Evolutionary conservation across 2,113 vertebrate species (phyloP), one percentile per base, ranked within the genome.

Genomic region (Clarias gariepinus): DNA sequence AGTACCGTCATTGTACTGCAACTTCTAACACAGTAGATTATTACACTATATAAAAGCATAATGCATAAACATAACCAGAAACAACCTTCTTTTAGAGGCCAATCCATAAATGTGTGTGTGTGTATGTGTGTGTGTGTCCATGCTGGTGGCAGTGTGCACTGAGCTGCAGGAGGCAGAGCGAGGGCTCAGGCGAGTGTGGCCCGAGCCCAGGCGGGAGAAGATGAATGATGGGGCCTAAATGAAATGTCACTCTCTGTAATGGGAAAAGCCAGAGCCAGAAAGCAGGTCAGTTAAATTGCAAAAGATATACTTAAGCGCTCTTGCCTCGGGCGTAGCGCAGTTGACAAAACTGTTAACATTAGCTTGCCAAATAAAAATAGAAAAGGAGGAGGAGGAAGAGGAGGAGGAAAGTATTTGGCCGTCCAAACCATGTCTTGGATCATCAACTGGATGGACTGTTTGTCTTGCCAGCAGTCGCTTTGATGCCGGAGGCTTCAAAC

Each of bases 141-240:
- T 7, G 12, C n/a, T 52, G 74, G 61, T 58, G 74, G n/a, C 13
- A 61, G 83, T 58, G 53, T 76, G 61, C 68, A 52, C 78, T 78
- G 53, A 64, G 74, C 85, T 76, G 77, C 76, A 73, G 63, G 36
- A 78, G 74, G 80, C 86, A 81, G 68, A 61, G 81, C n/a, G 76
- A 71, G 68, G 76, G 82, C 64, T 60, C 41, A 79, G 33, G 60
- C 58, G 71, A 85, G 86, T 60, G 66, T 83, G 85, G 82, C 85
- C 84, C 86, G 89, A 87, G 87, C 87, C 57, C 89, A 89, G 87
- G 89, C 89, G 80, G 77, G 87, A 78, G 90, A 91, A 94, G 90
- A 94, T 93, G 93, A 95, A 94, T 94, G 94, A 94, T 93, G 92
- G 83, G 85, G 84, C 88, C 89, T 92, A 95, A 95, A 95, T 95